Conservation (phyloP, 2,888 invertebrate genomes). For the Eudasyphora cyanicolor region DNA sequence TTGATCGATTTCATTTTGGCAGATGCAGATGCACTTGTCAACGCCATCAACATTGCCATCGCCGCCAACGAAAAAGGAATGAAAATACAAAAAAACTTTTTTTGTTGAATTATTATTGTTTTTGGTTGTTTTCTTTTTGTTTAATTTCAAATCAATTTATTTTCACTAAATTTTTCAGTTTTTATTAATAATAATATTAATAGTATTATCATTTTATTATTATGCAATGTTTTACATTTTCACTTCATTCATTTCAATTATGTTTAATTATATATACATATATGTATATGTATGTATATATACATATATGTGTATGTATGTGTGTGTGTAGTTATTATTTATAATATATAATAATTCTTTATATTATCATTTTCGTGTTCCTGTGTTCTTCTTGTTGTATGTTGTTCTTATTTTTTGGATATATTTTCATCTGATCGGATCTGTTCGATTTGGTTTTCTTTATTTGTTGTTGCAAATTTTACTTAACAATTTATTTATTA, state of each 20-base stretch:
- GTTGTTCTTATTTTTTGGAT: constrained; percentile 11
- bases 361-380: background rate
- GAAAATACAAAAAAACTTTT: background rate
- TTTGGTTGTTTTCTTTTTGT: constrained; percentile 4
- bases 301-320: constrained; percentile 32
- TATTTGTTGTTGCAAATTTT: constrained; percentile 37
- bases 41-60: background rate
- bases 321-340: constrained; percentile 29
- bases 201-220: constrained; percentile 13
- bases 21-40: too few species aligned
- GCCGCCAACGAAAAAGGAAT: background rate
- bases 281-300: constrained; percentile 38
- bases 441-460: constrained; percentile 10
- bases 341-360: constrained; percentile 11
- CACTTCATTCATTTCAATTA: constrained; percentile 20
- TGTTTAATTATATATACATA: constrained; percentile 17
- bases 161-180: constrained; percentile 44
- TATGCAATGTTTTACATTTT: constrained; percentile 50
- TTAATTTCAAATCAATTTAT: constrained; percentile 53
- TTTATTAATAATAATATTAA: constrained; percentile 13
- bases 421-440: too few species aligned
- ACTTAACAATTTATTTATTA: constrained; percentile 42
- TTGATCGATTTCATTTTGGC: too few species aligned
- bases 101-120: background rate
- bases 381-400: background rate